Evolutionary conservation across 2,797 vertebrate genomes (phyloP), one percentile per base, ranked within the genome.

Genomic region (Emys orbicularis): DNA sequence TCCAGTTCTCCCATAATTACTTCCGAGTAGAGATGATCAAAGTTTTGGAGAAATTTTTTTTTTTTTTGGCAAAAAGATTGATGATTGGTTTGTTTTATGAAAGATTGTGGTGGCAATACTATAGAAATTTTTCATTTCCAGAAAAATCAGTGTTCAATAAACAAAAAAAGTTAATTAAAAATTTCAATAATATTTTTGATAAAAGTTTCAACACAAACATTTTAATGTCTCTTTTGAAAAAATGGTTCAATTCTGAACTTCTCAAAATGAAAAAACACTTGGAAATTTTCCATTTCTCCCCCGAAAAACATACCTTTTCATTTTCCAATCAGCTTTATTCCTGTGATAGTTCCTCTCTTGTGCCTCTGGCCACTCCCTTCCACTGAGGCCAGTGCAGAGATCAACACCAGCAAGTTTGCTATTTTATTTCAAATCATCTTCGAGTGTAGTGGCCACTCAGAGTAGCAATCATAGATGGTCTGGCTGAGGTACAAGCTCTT

Each of bases 191-290:
- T 11, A 25, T 74, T 90, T 92, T 81, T 53, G 0, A 53, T 80
- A 76, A 29, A 89, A 86, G 4, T 79, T 59, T 57, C 9, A 54
- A 86, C 16, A 86, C 27, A 89, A 94, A 8, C 29, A 59, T n/a
- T 83, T 95, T n/a, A 59, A 92, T 18, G 12, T 54, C 34, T 68
- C 56, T 92, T n/a, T 87, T 84, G 23, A 37, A 89, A 94, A 88
- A 6, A 25, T 89, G 80, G 18, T 5, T 83, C 59, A 79, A 13
- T 27, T 93, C 86, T 27, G 3, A 81, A 83, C 54, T 79, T 88
- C 89, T 52, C 68, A 18, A 37, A 89, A 92, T 90, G 54, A 54
- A 16, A 31, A 91, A 27, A 65, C 18, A 88, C 92, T 90, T 8
- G 72, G 0, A 21, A 89, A 50, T 72, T 81, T 79, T 52, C 83